Evolutionary conservation across 2,888 invertebrate species (phyloP).

Genomic region (Drosophila quinaria): DNA sequence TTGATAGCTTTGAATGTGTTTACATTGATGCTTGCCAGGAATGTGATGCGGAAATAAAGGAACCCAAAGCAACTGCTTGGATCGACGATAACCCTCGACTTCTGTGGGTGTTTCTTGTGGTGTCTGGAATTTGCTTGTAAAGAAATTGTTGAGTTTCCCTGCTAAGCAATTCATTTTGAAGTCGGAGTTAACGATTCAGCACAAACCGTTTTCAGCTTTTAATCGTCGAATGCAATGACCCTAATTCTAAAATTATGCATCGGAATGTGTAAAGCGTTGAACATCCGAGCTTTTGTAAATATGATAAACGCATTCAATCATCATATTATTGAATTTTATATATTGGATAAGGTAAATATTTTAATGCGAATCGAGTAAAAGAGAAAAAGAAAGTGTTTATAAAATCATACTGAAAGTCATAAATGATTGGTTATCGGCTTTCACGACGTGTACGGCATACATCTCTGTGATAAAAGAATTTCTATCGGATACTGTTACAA

Average conservation of each 20-base stretch:
- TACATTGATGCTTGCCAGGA: conserved; percentile 61
- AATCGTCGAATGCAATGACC: conserved; percentile 46
- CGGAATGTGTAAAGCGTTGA: conserved; percentile 17
- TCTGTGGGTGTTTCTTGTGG: conserved; percentile 26
- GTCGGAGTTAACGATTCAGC: conserved; percentile 16
- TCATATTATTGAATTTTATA: conserved; percentile 5
- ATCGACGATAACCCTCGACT: conserved; percentile 9
- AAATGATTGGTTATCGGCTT: too few relatives aligned
- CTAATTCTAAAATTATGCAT: conserved; percentile 46
- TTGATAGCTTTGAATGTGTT: conserved; percentile 75
- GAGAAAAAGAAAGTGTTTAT: background rate
- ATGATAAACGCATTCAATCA: conserved; percentile 10
- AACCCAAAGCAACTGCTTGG: conserved; percentile 28
- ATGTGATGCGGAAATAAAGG: conserved; percentile 46
- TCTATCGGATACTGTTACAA: background rate
- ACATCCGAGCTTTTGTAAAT: background rate
- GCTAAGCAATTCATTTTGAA: conserved; percentile 47
- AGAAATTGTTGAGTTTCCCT: conserved; percentile 33
- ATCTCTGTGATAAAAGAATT: background rate
- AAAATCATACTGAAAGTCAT: too few relatives aligned
- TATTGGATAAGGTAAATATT: background rate
- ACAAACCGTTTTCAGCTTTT: conserved; percentile 25
- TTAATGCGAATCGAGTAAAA: background rate
- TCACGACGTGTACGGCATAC: too few relatives aligned
- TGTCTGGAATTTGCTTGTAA: conserved; percentile 56